phyloP scores from a whole-genome alignment of 2,797 vertebrate genomes.

The Melanogrammus aeglefinus region DNA sequence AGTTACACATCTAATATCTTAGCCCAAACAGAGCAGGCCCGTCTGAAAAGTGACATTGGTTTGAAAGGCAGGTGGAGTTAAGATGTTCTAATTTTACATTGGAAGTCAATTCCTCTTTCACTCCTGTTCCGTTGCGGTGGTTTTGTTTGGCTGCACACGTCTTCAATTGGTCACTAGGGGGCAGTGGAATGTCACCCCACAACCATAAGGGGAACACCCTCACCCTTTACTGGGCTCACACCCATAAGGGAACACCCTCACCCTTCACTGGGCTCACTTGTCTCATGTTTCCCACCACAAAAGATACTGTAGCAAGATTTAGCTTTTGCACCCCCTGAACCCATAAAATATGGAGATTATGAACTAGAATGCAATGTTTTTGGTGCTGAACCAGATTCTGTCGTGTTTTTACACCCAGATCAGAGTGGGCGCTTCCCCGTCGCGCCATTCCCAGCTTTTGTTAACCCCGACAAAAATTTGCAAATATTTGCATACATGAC shows the following conservation, averaged over 20 bases:
- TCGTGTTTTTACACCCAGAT: not conserved
- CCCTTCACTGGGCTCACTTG: not conserved
- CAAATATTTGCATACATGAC: not conserved
- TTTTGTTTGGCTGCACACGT: not conserved
- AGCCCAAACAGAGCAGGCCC: not conserved
- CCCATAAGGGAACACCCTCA: not conserved
- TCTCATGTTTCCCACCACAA: not conserved
- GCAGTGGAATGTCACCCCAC: slow-evolving; percentile 19
- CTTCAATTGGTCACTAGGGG: slow-evolving; percentile 26
- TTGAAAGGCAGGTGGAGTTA: not conserved
- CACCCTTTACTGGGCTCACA: not conserved
- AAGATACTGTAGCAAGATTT: not conserved
- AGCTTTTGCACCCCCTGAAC: not conserved
- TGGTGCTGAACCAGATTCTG: not conserved
- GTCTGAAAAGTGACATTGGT: not conserved
- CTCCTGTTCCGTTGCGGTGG: not conserved
- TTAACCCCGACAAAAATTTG: not conserved
- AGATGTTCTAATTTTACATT: not conserved
- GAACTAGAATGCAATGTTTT: not conserved
- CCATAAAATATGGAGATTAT: not conserved
- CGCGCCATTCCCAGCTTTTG: not conserved
- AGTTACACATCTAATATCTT: not conserved
- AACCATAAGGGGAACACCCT: too few relatives aligned
- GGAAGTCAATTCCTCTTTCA: not conserved
- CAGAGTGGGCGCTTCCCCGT: not conserved